Percentiles rank a stretch among this genome's conserved stretches.
Evolutionary conservation across 1,140 invertebrate genomes (phyloP).

Genomic region (Paracyclopina nana): DNA sequence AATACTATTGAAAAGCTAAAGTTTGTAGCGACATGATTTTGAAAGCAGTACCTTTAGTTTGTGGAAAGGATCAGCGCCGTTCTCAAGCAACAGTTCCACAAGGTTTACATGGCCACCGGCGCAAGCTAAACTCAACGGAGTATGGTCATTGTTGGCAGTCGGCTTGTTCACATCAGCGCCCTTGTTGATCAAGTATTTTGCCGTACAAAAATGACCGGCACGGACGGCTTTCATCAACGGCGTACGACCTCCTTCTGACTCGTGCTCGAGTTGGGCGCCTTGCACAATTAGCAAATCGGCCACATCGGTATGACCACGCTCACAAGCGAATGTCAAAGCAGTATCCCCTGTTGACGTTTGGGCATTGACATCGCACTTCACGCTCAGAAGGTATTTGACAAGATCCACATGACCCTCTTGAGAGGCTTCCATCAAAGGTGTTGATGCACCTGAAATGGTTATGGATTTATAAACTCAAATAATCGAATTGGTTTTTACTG

Average conservation of each 20-base stretch:
- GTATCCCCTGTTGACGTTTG: slow-evolving; percentile 82
- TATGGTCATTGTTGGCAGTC: slow-evolving; percentile 90
- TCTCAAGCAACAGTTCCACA: slow-evolving; percentile 67
- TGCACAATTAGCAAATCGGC: slow-evolving; percentile 64
- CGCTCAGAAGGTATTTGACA: slow-evolving; percentile 60
- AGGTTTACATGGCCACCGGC: slow-evolving; percentile 80
- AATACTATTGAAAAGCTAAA: too few species aligned
- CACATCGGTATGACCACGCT: slow-evolving; percentile 89
- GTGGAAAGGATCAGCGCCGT: slow-evolving; percentile 82
- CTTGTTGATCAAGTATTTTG: slow-evolving; percentile 82
- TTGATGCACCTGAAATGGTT: too few species aligned
- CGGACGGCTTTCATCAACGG: slow-evolving; percentile 66
- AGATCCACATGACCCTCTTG: slow-evolving; percentile 91
- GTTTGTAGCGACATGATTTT: too few species aligned
- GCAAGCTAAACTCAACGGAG: slow-evolving; percentile 87
- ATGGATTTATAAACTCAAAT: too few species aligned
- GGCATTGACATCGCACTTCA: slow-evolving; percentile 71
- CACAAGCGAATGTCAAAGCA: slow-evolving; percentile 88
- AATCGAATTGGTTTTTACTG: too few species aligned
- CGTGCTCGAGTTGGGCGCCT: slow-evolving; percentile 78
- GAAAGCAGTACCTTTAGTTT: slow-evolving; percentile 87
- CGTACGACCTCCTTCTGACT: slow-evolving; percentile 80
- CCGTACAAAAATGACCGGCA: slow-evolving; percentile 93
- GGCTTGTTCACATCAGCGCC: slow-evolving; percentile 62
- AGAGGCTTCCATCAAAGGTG: slow-evolving; percentile 92